phyloP scores from a whole-genome alignment of 2,888 invertebrate genomes.

The Brenthis hecate region DNA sequence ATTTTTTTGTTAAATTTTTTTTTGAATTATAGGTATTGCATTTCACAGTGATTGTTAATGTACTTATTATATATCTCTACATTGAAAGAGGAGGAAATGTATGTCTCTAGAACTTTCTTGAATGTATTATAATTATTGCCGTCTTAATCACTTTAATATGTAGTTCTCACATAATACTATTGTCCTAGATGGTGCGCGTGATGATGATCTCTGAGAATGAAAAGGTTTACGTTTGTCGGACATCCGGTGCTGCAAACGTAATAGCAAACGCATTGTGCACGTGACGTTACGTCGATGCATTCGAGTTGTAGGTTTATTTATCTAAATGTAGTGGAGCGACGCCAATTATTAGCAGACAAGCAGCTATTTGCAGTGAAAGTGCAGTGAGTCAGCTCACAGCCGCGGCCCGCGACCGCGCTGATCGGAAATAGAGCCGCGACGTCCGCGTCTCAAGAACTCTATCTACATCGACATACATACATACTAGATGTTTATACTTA shows the following conservation, averaged over 20 bases:
- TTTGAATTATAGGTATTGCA: too few relatives aligned
- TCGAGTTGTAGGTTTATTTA: conserved; percentile 35
- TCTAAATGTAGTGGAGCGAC: conserved; percentile 53
- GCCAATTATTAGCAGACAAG: conserved; percentile 61
- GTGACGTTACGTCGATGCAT: conserved; percentile 31
- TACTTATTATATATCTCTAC: too few relatives aligned
- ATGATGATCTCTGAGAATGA: conserved; percentile 32
- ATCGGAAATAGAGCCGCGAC: conserved; percentile 59
- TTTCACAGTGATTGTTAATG: too few relatives aligned
- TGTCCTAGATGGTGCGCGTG: conserved; percentile 22
- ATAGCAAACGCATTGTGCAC: conserved; percentile 30
- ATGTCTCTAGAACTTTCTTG: not conserved
- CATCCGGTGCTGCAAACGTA: conserved; percentile 34
- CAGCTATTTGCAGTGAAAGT: conserved; percentile 71
- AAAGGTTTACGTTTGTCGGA: conserved; percentile 40
- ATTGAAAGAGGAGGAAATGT: too few relatives aligned
- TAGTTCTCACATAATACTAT: not conserved
- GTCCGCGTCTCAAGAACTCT: conserved; percentile 20
- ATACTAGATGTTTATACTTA: conserved; percentile 13
- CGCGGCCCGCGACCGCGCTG: conserved; percentile 39
- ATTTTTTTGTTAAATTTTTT: too few relatives aligned
- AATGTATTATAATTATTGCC: not conserved
- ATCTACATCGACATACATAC: conserved; percentile 3
- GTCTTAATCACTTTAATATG: too few relatives aligned
- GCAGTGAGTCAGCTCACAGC: conserved; percentile 64